Conservation (phyloP, 1,140 invertebrate species). For the Papilio polyxenes region DNA sequence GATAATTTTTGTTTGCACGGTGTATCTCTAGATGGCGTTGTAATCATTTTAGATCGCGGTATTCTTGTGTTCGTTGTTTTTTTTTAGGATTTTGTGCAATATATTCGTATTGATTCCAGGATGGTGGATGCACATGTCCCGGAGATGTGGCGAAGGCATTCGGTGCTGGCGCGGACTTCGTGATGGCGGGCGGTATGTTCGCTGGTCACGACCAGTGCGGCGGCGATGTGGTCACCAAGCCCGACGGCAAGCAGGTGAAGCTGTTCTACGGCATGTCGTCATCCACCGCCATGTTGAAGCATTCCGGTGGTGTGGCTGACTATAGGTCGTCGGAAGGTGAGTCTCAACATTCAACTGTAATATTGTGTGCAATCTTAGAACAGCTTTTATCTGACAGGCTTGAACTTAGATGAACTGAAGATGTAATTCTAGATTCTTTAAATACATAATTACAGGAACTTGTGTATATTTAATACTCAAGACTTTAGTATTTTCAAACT, state of each 20-base stretch:
- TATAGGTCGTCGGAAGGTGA: conserved; percentile 94
- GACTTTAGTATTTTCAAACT: too few species aligned
- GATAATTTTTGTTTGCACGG: neutral
- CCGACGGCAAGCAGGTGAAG: conserved; percentile 92
- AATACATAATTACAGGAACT: too few species aligned
- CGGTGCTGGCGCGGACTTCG: conserved; percentile 97
- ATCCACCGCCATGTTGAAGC: conserved; percentile 95
- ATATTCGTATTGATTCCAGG: conserved; percentile 79
- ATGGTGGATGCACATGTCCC: conserved; percentile 96
- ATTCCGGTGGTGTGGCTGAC: conserved; percentile 91
- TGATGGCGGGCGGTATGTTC: conserved; percentile 98
- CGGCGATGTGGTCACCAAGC: conserved; percentile 91
- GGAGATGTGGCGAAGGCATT: conserved; percentile 98
- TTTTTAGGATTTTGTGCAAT: neutral
- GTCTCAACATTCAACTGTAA: neutral
- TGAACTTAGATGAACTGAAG: too few species aligned
- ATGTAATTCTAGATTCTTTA: too few species aligned
- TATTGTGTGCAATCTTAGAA: too few species aligned
- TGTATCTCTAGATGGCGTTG: neutral
- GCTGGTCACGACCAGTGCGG: conserved; percentile 95
- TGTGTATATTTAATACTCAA: too few species aligned
- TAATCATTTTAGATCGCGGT: neutral
- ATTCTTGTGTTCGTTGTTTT: neutral
- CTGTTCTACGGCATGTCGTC: conserved; percentile 98
- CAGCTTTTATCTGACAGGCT: too few species aligned